A percentile compares a stretch with the other conserved stretches of the same genome.
phyloP scores from a whole-genome alignment of 2,888 invertebrate genomes.

The Meteorus cinctellus region DNA sequence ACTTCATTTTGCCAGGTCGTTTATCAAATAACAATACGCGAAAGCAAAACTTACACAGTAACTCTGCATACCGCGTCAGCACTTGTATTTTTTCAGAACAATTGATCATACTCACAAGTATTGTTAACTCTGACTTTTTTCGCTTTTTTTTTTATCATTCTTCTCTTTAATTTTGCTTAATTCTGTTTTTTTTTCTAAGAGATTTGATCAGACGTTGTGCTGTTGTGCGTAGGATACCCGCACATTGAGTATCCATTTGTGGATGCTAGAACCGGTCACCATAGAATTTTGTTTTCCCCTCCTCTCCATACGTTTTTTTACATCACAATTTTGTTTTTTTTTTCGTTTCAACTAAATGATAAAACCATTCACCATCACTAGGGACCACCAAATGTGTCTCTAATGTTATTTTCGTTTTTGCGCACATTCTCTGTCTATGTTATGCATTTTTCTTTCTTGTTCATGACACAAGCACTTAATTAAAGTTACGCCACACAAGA shows the following conservation, averaged over 20 bases:
- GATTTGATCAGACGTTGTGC: conserved; percentile 24
- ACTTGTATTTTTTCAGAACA: conserved; percentile 38
- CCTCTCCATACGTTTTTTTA: conserved; percentile 26
- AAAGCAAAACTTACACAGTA: conserved; percentile 32
- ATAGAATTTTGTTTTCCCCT: conserved; percentile 15
- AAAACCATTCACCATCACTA: conserved; percentile 32
- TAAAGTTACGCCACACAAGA: conserved; percentile 56
- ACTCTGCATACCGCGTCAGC: conserved; percentile 38
- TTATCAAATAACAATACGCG: conserved; percentile 7
- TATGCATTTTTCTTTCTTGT: conserved; percentile 26
- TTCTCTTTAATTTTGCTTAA: conserved; percentile 25
- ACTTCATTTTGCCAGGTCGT: no score
- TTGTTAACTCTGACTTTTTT: conserved; percentile 39
- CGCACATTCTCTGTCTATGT: conserved; percentile 10
- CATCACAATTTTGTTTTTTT: conserved; percentile 13
- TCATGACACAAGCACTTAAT: conserved; percentile 65
- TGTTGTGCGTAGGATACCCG: not conserved
- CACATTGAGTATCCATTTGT: not conserved
- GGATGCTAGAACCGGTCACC: conserved; percentile 21
- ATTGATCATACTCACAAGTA: conserved; percentile 37
- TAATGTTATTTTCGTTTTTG: conserved; percentile 48
- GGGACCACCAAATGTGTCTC: conserved; percentile 28
- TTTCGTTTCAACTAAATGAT: conserved; percentile 33
- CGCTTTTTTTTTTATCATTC: conserved; percentile 32
- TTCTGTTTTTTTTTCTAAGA: conserved; percentile 27